A percentile compares a stretch with the other conserved stretches of the same genome.
phyloP scores from a whole-genome alignment of 2,888 invertebrate genomes.

The Galeopsomyia nigrocyanea region DNA sequence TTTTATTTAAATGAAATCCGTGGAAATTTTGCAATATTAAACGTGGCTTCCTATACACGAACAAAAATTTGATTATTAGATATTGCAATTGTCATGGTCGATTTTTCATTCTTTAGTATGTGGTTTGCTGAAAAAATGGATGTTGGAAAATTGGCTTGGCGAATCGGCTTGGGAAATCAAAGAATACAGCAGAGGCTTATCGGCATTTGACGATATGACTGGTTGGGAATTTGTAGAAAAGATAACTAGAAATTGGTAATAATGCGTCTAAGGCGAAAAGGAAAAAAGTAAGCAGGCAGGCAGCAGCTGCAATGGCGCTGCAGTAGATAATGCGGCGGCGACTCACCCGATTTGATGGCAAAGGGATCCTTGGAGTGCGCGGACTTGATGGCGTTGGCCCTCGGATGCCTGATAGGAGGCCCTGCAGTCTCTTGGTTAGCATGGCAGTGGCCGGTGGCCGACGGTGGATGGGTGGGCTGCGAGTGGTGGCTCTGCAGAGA shows the following conservation, averaged over 20 bases:
- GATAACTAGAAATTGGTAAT: too few species aligned
- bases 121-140: too few species aligned
- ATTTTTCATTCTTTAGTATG: too few species aligned
- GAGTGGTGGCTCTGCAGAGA: conserved; percentile 53
- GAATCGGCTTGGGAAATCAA: too few species aligned
- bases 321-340: background rate
- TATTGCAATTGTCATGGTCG: too few species aligned
- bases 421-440: conserved; percentile 45
- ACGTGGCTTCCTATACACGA: conserved; percentile 38
- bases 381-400: conserved; percentile 90
- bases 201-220: too few species aligned
- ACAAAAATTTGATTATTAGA: conserved; percentile 1
- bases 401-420: conserved; percentile 76
- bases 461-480: conserved; percentile 51
- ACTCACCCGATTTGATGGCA: conserved; percentile 85
- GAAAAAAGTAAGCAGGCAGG: background rate
- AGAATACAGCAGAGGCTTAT: too few species aligned
- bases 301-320: background rate
- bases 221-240: too few species aligned
- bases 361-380: conserved; percentile 87
- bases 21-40: conserved; percentile 35
- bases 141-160: too few species aligned
- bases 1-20: conserved; percentile 7
- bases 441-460: conserved; percentile 52
- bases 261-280: too few species aligned